phyloP scores from a whole-genome alignment of 2,797 vertebrate genomes.

The Paguma larvata region DNA sequence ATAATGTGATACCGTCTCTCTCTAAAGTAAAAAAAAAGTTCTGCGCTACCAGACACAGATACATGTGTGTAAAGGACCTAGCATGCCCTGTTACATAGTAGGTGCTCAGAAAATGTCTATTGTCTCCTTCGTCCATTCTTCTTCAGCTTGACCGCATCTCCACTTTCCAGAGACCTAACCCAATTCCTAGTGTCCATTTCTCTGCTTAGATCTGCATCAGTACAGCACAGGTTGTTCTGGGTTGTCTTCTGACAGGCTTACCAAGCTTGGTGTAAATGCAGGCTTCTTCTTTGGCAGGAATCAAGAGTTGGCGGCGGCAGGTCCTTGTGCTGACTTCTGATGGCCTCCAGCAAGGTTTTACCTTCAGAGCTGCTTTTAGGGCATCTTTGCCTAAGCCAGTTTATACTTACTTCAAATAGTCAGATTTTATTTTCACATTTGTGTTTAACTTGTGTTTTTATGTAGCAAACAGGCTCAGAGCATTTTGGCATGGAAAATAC shows the following conservation, averaged over 20 bases:
- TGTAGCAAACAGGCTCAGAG: background rate
- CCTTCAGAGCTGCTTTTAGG: background rate
- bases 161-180: background rate
- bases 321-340: background rate
- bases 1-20: background rate
- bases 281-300: background rate
- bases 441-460: background rate
- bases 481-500: conserved; percentile 51
- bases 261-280: background rate
- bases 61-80: background rate
- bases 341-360: background rate
- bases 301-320: background rate
- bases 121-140: background rate
- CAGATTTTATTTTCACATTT: background rate
- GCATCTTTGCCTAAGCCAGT: background rate
- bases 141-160: background rate
- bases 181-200: background rate
- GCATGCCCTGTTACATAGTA: no score
- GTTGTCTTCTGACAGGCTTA: background rate
- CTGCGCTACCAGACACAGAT: background rate
- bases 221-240: background rate
- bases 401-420: background rate
- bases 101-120: background rate
- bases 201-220: background rate
- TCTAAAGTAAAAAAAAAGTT: background rate